Evolutionary conservation across 2,113 vertebrate genomes (phyloP).

Genomic region (Ellobius talpinus): DNA sequence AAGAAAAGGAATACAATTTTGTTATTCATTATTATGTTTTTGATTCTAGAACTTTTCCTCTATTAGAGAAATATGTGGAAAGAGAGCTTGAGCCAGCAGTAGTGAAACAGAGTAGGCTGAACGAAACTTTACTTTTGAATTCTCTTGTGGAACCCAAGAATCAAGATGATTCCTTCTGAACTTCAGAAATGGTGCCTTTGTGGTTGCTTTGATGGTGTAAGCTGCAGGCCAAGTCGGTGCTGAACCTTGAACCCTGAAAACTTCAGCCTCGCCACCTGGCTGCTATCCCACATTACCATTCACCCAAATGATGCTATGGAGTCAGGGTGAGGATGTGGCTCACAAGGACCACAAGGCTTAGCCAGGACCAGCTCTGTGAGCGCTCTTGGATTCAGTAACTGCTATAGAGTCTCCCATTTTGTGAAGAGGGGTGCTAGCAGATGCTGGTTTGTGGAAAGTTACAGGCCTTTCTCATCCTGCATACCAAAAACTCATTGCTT

Average conservation of each 20-base stretch:
- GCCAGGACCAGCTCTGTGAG: neutral
- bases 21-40: neutral
- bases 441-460: neutral
- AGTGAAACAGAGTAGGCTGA: accelerated
- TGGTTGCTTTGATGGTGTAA: accelerated
- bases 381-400: neutral
- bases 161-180: too few species aligned
- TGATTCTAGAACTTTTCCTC: neutral
- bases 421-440: accelerated
- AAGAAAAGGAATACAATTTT: neutral
- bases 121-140: accelerated
- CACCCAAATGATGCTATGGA: neutral
- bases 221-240: accelerated
- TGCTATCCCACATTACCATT: neutral
- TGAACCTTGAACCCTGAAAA: neutral
- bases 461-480: accelerated
- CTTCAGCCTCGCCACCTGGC: neutral
- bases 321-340: neutral
- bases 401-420: neutral
- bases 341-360: neutral
- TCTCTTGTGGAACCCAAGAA: accelerated
- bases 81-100: accelerated
- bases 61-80: neutral
- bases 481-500: accelerated
- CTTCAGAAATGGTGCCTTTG: accelerated